Conservation (phyloP, 1,140 invertebrate genomes). For the Laodelphax striatellus region DNA sequence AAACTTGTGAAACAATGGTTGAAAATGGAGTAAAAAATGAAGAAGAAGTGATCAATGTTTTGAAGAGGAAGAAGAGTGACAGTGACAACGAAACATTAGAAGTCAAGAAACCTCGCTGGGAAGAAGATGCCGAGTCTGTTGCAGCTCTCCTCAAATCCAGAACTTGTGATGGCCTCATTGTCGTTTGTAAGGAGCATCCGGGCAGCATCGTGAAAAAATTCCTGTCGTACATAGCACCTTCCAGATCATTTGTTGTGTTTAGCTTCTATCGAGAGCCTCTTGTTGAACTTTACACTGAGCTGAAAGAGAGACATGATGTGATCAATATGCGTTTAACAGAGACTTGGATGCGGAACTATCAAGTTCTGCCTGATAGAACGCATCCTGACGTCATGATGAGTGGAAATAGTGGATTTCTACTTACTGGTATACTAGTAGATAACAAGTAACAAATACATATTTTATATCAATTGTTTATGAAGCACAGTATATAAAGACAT, state of each 20-base stretch:
- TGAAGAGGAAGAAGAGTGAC: no score
- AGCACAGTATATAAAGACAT: no score
- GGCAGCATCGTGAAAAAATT: conserved; percentile 59
- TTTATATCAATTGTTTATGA: no score
- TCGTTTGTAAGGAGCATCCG: conserved; percentile 77
- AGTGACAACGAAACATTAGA: no score
- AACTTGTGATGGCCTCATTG: conserved; percentile 65
- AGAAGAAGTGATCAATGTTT: not conserved
- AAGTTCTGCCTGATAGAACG: conserved; percentile 72
- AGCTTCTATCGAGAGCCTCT: conserved; percentile 66
- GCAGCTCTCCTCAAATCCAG: conserved; percentile 37
- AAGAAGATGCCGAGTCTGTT: conserved; percentile 49
- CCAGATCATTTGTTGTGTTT: conserved; percentile 75
- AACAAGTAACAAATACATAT: not conserved
- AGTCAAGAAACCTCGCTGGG: conserved; percentile 47
- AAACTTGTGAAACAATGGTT: not conserved
- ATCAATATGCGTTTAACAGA: conserved; percentile 66
- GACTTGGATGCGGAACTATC: conserved; percentile 81
- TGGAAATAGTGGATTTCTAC: conserved; percentile 59
- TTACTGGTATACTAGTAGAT: conserved; percentile 40
- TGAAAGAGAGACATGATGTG: conserved; percentile 57
- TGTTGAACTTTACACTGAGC: conserved; percentile 60
- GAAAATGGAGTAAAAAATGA: conserved; percentile 4
- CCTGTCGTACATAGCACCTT: conserved; percentile 59
- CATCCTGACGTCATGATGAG: conserved; percentile 73